A percentile compares a stretch with the other conserved stretches of the same genome.
phyloP scores from a whole-genome alignment of 2,797 vertebrate genomes.

The Mormyrops attenuatus region DNA sequence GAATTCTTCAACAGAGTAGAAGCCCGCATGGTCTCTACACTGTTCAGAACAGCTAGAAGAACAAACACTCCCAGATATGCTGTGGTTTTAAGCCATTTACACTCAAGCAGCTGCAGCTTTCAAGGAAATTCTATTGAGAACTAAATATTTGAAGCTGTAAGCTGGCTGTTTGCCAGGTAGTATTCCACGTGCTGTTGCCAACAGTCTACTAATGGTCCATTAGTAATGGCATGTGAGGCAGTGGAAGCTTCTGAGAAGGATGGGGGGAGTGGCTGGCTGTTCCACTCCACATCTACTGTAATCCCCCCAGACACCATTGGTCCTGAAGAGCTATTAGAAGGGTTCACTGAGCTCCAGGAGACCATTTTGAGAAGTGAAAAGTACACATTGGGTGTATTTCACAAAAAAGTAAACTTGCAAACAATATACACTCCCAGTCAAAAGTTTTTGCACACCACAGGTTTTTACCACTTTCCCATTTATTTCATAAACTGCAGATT shows the following conservation, averaged over 20 bases:
- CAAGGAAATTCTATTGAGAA: constrained; percentile 2
- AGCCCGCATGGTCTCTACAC: not conserved
- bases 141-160: not conserved
- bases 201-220: not conserved
- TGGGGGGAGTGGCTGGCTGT: not conserved
- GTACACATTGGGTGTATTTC: not conserved
- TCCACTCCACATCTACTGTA: not conserved
- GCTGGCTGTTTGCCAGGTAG: not conserved
- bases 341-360: not conserved
- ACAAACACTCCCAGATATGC: not conserved
- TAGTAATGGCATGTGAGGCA: not conserved
- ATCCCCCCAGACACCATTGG: not conserved
- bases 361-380: not conserved
- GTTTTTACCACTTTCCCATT: not conserved
- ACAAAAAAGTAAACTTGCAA: not conserved
- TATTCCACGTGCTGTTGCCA: not conserved
- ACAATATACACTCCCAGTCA: not conserved
- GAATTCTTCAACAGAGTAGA: not conserved
- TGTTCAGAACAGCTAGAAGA: not conserved
- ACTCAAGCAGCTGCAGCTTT: constrained; percentile 1
- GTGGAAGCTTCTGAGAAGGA: not conserved
- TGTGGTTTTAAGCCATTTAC: not conserved
- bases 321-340: not conserved
- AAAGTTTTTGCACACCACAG: not conserved
- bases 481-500: not conserved